Conservation (phyloP, 2,797 vertebrate species). For the Amphiprion clarkii region DNA sequence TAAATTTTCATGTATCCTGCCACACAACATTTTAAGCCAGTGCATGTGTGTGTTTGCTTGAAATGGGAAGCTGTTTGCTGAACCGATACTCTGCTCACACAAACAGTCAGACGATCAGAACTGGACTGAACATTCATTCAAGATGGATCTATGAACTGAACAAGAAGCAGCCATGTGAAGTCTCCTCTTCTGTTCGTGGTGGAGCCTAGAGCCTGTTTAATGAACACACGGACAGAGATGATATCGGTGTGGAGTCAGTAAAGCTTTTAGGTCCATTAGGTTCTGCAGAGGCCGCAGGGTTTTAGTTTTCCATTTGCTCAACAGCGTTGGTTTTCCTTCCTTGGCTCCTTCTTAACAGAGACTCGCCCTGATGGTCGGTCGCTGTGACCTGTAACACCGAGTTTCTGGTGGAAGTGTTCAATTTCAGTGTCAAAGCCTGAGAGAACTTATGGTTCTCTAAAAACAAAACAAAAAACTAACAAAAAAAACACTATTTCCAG, state of each 20-base stretch:
- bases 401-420: background rate
- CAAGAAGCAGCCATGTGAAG: constrained; percentile 1
- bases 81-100: constrained; percentile 51
- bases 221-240: background rate
- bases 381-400: background rate
- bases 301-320: constrained; percentile 56
- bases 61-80: constrained; percentile 62
- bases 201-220: constrained; percentile 10
- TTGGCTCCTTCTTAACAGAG: constrained; percentile 6
- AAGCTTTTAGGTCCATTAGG: constrained; percentile 72
- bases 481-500: no score
- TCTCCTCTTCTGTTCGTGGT: constrained; percentile 5
- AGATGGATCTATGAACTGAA: constrained; percentile 8
- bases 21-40: no score
- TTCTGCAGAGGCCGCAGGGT: constrained; percentile 52
- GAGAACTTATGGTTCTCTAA: background rate
- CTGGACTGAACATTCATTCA: constrained; percentile 28
- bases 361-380: constrained; percentile 12
- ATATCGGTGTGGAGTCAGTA: constrained; percentile 13
- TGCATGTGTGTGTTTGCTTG: background rate
- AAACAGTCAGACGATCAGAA: constrained; percentile 18
- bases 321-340: constrained; percentile 21
- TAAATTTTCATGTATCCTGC: no score
- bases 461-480: no score
- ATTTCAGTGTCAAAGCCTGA: background rate